Evolutionary conservation across 2,113 vertebrate species (phyloP).

Genomic region (Meleagris gallopavo): DNA sequence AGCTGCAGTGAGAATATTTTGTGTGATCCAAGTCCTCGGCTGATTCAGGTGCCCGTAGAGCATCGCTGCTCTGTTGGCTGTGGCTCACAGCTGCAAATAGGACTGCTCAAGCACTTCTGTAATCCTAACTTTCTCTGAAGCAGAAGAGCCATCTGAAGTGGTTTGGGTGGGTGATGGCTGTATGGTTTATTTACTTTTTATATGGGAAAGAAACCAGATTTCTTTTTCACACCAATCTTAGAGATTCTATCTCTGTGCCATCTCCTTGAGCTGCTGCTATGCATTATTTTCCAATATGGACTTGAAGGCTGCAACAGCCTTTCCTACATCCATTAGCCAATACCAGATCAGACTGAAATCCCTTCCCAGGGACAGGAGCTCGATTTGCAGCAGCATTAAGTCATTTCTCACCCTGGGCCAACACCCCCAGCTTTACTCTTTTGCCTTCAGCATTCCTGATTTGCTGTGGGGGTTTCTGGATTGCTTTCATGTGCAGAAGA

Average conservation of each 20-base stretch:
- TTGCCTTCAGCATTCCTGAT: background rate
- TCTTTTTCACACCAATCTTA: background rate
- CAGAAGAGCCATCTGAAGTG: background rate
- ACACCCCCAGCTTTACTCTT: background rate
- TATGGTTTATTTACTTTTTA: background rate
- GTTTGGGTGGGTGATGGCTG: background rate
- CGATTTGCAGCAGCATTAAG: background rate
- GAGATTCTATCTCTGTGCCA: background rate
- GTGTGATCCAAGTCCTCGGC: rapidly evolving
- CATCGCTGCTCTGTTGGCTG: too few relatives aligned
- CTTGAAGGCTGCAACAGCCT: background rate
- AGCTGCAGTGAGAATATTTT: background rate
- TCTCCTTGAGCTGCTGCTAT: background rate
- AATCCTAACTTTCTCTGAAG: background rate
- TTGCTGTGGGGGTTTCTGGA: background rate
- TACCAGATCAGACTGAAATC: background rate
- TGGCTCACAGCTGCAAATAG: background rate
- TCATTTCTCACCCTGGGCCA: background rate
- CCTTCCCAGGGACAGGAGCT: background rate
- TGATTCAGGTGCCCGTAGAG: background rate
- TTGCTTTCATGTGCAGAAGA: background rate
- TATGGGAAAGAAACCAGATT: background rate
- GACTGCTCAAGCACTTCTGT: background rate
- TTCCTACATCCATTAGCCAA: background rate
- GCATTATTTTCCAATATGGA: rapidly evolving